Base-by-base conservation (phyloP, 2,888 invertebrate species). In the Hymenopus coronatus region DNA sequence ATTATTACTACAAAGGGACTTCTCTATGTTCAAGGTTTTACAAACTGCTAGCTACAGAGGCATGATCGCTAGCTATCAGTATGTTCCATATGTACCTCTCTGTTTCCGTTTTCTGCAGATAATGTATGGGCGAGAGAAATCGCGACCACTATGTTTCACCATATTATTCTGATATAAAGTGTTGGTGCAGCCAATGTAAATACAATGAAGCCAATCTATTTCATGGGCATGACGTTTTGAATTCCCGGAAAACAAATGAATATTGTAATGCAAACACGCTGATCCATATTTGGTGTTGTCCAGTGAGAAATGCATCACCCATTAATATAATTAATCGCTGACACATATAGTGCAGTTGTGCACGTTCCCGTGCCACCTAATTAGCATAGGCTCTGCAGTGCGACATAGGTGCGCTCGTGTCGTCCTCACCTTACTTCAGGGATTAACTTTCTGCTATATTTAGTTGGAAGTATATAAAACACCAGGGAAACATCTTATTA, bases 251-350 rank as follows among this genome's bases (percentile, higher is more conserved):
- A 54, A 85, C 70, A 54, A 70, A 85, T 54, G 85, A 30, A 70
- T 54, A 30, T 85, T 85, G 40, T 85, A 85, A 85, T 85, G 85
- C 85, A 85, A 30, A 83, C 84, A 83, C 46, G 70, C 85, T 85
- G 85, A 54, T 70, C 30, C 85, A 70, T 28, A 30, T 85, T 85
- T 33, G 85, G 70, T 70, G 54, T 70, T 70, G 54, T 70, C 54
- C 54, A 70, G 54, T 70, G 54, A 70, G 54, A 70, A 70, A 70
- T 70, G 54, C 54, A 70, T 70, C 54, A 70, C 54, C 54, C 54
- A 70, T 70, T 70, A 70, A 70, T 70, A 70, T 70, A 70, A 70
- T 70, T 70, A 70, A 70, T 70, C 54, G 54, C 54, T 70, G 54
- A 70, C 54, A 70, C 25, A 70, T 70, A 70, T 70, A 70, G 54